These are phyloP conservation scores for Epinephelus coioides DNA, from an alignment of 2,797 vertebrate genomes.

Conservation along the genomic window DNA sequence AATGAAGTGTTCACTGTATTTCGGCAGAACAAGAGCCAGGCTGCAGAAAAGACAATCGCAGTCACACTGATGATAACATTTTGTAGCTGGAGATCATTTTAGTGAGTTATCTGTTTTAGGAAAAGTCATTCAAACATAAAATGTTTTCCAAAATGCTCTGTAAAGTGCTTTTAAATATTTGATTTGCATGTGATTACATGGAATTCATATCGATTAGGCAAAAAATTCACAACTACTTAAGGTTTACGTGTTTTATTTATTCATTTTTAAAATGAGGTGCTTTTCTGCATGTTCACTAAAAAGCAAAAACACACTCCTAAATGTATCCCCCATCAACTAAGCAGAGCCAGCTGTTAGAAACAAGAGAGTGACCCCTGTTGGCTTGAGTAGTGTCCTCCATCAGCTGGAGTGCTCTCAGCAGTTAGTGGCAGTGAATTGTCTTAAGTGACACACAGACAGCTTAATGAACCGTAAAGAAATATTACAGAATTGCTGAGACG, in stretches of 20 bases:
- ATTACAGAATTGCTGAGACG: slow-evolving; percentile 1
- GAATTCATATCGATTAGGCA: neutral
- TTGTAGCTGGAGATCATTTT: neutral
- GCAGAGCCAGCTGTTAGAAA: slow-evolving; percentile 43
- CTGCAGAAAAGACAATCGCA: slow-evolving; percentile 84
- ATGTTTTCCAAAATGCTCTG: neutral
- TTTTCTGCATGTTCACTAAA: slow-evolving; percentile 1
- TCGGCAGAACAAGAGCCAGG: slow-evolving; percentile 96
- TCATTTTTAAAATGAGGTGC: neutral
- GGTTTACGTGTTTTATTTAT: neutral
- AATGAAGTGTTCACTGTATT: slow-evolving; percentile 98
- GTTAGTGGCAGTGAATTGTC: neutral
- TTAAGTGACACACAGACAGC: neutral
- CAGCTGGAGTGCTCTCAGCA: slow-evolving; percentile 23
- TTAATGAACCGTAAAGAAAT: neutral
- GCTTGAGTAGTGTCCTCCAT: slow-evolving; percentile 49
- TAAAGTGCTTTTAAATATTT: neutral
- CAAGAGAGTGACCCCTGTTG: slow-evolving; percentile 74
- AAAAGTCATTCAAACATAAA: neutral
- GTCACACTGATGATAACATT: neutral
- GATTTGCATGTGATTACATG: neutral
- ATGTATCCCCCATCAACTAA: slow-evolving; percentile 16
- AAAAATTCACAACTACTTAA: neutral
- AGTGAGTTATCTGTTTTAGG: neutral
- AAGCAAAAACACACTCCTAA: neutral